Evolutionary conservation across 2,113 vertebrate species (phyloP).

Genomic region (Syrrhaptes paradoxus): DNA sequence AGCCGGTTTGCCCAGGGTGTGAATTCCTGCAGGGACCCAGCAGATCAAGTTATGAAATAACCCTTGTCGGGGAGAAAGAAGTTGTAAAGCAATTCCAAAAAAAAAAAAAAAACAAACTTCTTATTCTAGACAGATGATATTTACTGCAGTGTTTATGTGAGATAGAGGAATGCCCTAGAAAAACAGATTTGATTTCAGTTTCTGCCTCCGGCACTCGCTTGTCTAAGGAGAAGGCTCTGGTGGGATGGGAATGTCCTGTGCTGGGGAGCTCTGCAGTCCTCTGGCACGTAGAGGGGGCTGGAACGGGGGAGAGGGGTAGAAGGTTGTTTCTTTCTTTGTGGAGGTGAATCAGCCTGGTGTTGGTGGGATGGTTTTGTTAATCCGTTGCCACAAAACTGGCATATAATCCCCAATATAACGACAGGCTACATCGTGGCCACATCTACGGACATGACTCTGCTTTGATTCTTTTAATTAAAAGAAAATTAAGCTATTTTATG

Average conservation of each 20-base stretch:
- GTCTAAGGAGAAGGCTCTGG: background rate
- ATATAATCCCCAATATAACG: background rate
- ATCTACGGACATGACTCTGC: background rate
- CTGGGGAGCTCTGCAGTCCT: background rate
- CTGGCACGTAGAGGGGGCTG: background rate
- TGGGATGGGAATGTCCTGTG: background rate
- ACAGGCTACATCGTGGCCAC: accelerated
- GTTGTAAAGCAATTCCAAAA: background rate
- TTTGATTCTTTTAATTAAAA: background rate
- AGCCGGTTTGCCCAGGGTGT: background rate
- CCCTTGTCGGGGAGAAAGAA: background rate
- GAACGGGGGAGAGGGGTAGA: background rate
- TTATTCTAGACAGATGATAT: constrained; percentile 16
- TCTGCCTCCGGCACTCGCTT: background rate
- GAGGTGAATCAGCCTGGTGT: background rate
- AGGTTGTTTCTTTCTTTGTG: background rate
- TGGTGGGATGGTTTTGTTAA: background rate
- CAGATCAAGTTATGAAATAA: constrained; percentile 32
- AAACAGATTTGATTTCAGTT: background rate
- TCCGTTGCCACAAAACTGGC: background rate
- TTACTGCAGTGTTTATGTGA: constrained; percentile 12
- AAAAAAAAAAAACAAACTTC: background rate
- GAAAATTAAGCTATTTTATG: background rate
- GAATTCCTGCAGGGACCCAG: background rate
- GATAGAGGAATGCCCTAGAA: constrained; percentile 53